Evolutionary conservation across 2,113 vertebrate genomes (phyloP).

Genomic region (Athene cunicularia): DNA sequence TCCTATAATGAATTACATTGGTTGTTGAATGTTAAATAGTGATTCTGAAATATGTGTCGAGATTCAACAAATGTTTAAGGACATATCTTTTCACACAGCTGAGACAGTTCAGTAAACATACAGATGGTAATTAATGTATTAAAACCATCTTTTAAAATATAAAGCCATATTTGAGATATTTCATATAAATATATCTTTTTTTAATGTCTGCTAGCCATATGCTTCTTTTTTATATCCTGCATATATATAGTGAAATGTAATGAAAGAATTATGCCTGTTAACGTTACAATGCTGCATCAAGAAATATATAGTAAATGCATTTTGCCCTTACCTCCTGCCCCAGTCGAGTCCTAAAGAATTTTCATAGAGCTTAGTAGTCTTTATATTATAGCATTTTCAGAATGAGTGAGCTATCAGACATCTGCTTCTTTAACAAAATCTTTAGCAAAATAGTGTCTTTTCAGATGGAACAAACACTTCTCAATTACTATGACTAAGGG

Average conservation of each 20-base stretch:
- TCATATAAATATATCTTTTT: background rate
- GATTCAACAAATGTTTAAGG: slow-evolving; percentile 16
- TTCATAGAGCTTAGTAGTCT: background rate
- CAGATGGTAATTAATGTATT: slow-evolving; percentile 19
- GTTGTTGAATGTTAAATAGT: background rate
- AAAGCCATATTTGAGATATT: background rate
- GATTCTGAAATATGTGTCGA: background rate
- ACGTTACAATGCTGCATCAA: background rate
- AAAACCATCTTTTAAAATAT: background rate
- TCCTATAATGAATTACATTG: background rate
- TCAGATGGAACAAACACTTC: background rate
- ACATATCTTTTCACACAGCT: background rate
- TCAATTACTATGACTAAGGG: background rate
- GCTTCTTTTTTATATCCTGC: background rate
- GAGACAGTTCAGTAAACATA: slow-evolving; percentile 22
- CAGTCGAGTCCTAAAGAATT: background rate
- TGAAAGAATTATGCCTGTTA: background rate
- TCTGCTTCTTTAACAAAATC: background rate
- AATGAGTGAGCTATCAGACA: background rate
- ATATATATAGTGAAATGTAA: background rate
- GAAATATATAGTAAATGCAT: background rate
- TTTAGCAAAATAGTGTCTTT: background rate
- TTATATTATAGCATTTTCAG: background rate
- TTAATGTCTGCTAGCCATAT: background rate
- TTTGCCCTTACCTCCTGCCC: background rate